Evolutionary conservation across 1,140 invertebrate genomes (phyloP), one percentile per base, ranked within the genome.

Genomic region (Campoletis sonorensis): DNA sequence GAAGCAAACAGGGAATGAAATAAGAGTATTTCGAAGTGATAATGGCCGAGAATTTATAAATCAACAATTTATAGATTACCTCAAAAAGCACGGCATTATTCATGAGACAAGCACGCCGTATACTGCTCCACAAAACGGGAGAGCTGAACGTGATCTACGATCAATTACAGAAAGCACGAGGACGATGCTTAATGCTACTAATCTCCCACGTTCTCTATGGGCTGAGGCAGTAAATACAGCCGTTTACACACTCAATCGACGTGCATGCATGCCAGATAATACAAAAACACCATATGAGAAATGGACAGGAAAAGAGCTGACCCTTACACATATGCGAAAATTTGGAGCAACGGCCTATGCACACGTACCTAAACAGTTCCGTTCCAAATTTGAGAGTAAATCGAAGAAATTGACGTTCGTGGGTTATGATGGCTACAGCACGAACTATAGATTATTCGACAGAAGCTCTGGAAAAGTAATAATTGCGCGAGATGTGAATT

Each of bases 181-280:
- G 58, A 54, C 80, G 18, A 83, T 86, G 82, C 54, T 85, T 27
- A 30, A 80, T 40, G 79, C 82, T 27, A 49, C 40, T 21, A 49
- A 82, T 26, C 15, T 87, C 1, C 64, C 78, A 54, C 37, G 58
- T 68, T 45, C 68, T n/a, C 61, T 85, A 21, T 86, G 84, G 84
- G 83, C 81, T 73, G 85, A 86, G 64, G 78, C 83, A 21, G 80
- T 84, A 26, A 64, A 58, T 37, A 71, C 58, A 27, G 83, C 77
- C n/a, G 83, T 68, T 30, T 84, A 80, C 68, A 64, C 75, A 30
- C 75, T 54, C 21, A 82, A 84, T 68, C 23, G 83, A 76, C 40
- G 40, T 18, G 33, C 64, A n/a, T 71, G 58, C 61, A 79, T 67
- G 33, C 51, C 40, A 61, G n/a, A 37, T 16, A 27, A 71, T 30